phyloP scores from a whole-genome alignment of 2,888 invertebrate genomes.

The Caenorhabditis becei region DNA sequence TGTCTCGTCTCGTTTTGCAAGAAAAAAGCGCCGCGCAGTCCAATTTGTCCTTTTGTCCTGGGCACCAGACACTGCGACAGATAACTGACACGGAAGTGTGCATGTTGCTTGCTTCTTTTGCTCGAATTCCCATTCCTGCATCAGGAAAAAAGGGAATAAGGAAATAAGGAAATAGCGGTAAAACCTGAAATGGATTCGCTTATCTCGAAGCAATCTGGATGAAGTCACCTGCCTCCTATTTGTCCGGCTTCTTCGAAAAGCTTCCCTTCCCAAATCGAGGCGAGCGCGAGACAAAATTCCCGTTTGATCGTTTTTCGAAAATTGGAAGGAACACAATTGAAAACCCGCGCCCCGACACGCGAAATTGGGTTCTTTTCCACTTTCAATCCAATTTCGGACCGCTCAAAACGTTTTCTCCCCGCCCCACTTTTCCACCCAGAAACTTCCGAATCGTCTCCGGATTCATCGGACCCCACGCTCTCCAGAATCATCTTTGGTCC shows the following conservation, averaged over 20 bases:
- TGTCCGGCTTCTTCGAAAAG: background rate
- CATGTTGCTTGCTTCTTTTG: background rate
- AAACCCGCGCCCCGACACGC: background rate
- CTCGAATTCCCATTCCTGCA: conserved; percentile 3
- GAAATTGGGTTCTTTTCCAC: conserved; percentile 51
- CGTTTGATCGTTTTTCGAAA: conserved; percentile 3
- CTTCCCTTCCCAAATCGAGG: background rate
- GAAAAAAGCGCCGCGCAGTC: conserved; percentile 17
- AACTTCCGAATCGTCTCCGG: conserved; percentile 7
- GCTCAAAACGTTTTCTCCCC: conserved; percentile 18
- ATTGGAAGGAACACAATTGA: conserved; percentile 49
- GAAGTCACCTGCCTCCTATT: background rate
- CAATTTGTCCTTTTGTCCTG: conserved; percentile 31
- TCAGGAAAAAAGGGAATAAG: background rate
- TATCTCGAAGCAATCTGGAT: background rate
- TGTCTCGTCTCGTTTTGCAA: background rate
- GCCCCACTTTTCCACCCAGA: background rate
- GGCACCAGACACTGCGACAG: conserved; percentile 26
- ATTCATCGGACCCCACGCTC: conserved; percentile 17
- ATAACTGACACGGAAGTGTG: conserved; percentile 43
- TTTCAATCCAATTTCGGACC: conserved; percentile 35
- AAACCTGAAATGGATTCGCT: background rate
- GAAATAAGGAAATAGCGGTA: background rate
- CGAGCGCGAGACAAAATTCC: too few relatives aligned
- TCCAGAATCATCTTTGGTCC: conserved; percentile 43